phyloP scores from a whole-genome alignment of 2,797 vertebrate genomes.

The Alosa sapidissima region DNA sequence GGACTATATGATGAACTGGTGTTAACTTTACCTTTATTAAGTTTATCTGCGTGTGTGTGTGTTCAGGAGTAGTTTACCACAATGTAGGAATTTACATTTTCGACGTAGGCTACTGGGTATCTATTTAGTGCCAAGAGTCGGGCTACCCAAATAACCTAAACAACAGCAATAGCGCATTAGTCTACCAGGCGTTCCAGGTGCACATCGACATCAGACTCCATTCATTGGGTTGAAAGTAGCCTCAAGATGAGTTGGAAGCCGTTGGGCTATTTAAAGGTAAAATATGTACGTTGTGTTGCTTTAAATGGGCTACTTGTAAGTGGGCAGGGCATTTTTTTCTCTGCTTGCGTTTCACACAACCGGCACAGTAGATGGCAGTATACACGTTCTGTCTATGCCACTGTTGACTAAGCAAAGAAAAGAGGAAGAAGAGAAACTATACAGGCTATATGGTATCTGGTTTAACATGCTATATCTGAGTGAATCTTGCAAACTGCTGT shows the following conservation, averaged over 20 bases:
- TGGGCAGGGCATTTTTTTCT: not conserved
- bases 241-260: too few species aligned
- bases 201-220: too few species aligned
- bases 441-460: not conserved
- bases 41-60: not conserved
- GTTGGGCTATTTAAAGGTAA: too few species aligned
- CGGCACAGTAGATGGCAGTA: slow-evolving; percentile 20
- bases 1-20: not conserved
- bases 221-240: too few species aligned
- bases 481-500: not conserved
- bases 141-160: too few species aligned
- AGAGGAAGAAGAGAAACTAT: slow-evolving; percentile 7
- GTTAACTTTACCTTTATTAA: not conserved
- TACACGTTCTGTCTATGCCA: not conserved
- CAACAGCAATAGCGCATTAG: too few species aligned
- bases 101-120: too few species aligned
- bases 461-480: not conserved
- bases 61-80: not conserved
- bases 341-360: not conserved
- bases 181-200: too few species aligned
- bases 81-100: too few species aligned
- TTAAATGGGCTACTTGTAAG: too few species aligned
- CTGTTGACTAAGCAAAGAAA: slow-evolving; percentile 20
- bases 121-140: too few species aligned
- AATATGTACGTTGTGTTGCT: too few species aligned